A percentile compares a stretch with the other conserved stretches of the same genome.
Evolutionary conservation across 2,888 invertebrate genomes (phyloP).

Genomic region (Euzophera pinguis): DNA sequence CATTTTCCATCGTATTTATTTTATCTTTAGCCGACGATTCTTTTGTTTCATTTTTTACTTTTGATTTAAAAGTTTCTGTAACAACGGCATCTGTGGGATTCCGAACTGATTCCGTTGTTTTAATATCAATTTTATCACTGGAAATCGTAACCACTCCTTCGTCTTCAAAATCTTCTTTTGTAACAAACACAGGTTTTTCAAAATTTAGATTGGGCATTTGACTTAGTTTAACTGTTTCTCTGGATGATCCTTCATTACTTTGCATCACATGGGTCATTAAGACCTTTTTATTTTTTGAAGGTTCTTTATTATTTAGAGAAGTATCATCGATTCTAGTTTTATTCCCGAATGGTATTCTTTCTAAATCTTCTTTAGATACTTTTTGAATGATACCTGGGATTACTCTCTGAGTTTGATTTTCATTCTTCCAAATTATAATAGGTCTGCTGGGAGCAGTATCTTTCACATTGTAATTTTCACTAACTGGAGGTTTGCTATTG

Average conservation of each 20-base stretch:
- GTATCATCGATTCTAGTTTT: background rate
- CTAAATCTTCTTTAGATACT: constrained; percentile 1
- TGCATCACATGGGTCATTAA: background rate
- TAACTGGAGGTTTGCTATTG: background rate
- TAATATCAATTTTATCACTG: background rate
- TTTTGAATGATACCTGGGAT: background rate
- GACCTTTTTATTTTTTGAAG: background rate
- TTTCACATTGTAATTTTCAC: background rate
- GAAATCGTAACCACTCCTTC: background rate
- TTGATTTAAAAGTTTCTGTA: constrained; percentile 4
- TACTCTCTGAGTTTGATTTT: constrained; percentile 10
- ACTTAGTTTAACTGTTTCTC: constrained; percentile 1
- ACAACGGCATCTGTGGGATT: constrained; percentile 5
- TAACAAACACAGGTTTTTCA: constrained; percentile 10
- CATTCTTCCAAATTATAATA: background rate
- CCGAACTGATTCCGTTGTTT: background rate
- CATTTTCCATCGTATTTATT: constrained; percentile 41
- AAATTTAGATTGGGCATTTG: constrained; percentile 9
- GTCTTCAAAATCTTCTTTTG: constrained; percentile 12
- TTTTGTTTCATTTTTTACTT: constrained; percentile 5
- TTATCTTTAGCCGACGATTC: constrained; percentile 21
- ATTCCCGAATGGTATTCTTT: background rate
- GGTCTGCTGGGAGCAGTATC: background rate
- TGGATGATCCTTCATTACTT: background rate
- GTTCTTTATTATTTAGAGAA: background rate